A percentile compares a stretch with the other conserved stretches of the same genome.
phyloP scores from a whole-genome alignment of 2,797 vertebrate species.

The Bradypodion pumilum region DNA sequence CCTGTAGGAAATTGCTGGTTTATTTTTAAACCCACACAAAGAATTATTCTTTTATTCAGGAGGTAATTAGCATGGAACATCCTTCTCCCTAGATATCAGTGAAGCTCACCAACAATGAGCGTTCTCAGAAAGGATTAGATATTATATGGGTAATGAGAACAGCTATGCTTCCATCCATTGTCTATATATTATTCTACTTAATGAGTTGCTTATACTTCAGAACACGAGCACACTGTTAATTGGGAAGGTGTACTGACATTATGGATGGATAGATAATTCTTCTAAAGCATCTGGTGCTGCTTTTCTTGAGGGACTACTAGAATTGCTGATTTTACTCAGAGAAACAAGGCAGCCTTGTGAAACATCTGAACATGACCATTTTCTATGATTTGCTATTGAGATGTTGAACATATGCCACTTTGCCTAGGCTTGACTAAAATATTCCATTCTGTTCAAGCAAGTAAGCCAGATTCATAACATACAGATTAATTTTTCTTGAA shows the following conservation, averaged over 20 bases:
- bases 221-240: conserved; percentile 1
- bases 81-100: background rate
- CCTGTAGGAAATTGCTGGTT: background rate
- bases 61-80: background rate
- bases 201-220: conserved; percentile 5
- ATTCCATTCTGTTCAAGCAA: background rate
- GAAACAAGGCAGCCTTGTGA: background rate
- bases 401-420: background rate
- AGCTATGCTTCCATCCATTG: background rate
- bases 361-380: background rate
- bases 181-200: conserved; percentile 7
- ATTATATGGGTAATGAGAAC: conserved; percentile 19
- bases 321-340: background rate
- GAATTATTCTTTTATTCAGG: conserved; percentile 3
- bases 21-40: conserved; percentile 14
- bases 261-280: conserved; percentile 1
- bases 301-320: background rate
- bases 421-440: background rate
- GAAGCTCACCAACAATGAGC: background rate
- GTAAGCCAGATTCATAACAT: background rate
- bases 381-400: background rate
- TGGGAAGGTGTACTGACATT: conserved; percentile 1
- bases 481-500: background rate
- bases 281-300: background rate
- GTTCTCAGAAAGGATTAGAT: conserved; percentile 3